Conservation (phyloP, 1,140 invertebrate species). For the Pentalonia nigronervosa region DNA sequence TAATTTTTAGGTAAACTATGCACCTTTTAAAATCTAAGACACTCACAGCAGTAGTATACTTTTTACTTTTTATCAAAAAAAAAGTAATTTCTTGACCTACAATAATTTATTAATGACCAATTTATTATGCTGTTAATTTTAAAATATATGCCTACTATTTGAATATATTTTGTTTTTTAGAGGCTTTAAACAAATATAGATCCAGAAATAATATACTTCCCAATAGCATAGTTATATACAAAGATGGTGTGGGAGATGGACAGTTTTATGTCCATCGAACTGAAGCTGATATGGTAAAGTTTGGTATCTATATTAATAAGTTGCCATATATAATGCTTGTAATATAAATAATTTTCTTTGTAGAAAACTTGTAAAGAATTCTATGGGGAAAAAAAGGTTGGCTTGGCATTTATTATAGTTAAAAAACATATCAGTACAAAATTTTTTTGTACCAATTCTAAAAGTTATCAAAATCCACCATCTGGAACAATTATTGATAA, state of each 20-base stretch:
- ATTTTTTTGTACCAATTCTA: conserved; percentile 65
- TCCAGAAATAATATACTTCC: conserved; percentile 66
- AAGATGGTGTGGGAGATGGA: conserved; percentile 86
- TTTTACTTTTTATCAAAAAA: background rate
- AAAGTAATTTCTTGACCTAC: too few species aligned
- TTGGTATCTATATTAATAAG: conserved; percentile 23
- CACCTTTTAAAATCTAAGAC: background rate
- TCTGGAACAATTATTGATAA: conserved; percentile 88
- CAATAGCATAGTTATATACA: conserved; percentile 72
- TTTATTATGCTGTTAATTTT: too few species aligned
- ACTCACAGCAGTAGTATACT: background rate
- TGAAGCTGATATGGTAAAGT: conserved; percentile 67
- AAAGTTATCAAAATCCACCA: conserved; percentile 72
- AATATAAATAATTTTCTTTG: background rate
- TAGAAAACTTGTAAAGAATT: background rate
- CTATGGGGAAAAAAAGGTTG: background rate
- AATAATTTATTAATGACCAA: too few species aligned
- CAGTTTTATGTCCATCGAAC: conserved; percentile 75
- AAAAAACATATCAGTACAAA: conserved; percentile 78
- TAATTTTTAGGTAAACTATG: background rate
- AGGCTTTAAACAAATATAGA: conserved; percentile 69
- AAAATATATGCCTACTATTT: background rate
- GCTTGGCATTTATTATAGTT: conserved; percentile 73
- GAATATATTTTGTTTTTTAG: conserved; percentile 55
- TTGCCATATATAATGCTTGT: background rate